phyloP scores from a whole-genome alignment of 2,888 invertebrate species.

The Cremastobaeus sp. region DNA sequence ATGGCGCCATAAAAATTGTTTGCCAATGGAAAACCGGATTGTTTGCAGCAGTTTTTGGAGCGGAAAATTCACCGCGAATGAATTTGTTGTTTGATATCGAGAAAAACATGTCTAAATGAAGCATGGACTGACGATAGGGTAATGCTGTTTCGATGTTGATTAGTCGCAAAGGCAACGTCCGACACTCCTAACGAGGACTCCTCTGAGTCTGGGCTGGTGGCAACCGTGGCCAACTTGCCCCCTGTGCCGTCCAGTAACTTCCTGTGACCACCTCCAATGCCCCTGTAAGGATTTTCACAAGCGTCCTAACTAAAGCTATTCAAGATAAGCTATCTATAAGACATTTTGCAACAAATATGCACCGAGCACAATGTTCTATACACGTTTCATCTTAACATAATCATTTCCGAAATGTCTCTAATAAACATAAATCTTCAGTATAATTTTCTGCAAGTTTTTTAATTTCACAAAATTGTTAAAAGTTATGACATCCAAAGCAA shows the following conservation, averaged over 20 bases:
- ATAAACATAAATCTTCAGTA: too few species aligned
- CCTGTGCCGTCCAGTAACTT: slow-evolving; percentile 78
- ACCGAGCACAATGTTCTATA: not conserved
- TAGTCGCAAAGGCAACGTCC: slow-evolving; percentile 71
- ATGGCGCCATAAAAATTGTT: not conserved
- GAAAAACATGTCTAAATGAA: slow-evolving; percentile 54
- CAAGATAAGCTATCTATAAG: slow-evolving; percentile 22
- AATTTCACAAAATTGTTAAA: too few species aligned
- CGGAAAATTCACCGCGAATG: too few species aligned
- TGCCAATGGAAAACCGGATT: too few species aligned
- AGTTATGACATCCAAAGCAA: too few species aligned
- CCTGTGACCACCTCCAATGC: slow-evolving; percentile 79
- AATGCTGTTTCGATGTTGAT: slow-evolving; percentile 80
- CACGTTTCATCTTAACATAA: too few species aligned
- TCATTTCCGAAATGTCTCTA: too few species aligned
- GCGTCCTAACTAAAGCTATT: slow-evolving; percentile 57
- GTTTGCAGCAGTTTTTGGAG: not conserved
- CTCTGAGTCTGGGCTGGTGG: slow-evolving; percentile 80
- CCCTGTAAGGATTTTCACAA: slow-evolving; percentile 77
- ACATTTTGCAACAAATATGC: too few species aligned
- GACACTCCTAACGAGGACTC: slow-evolving; percentile 75
- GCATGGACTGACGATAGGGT: slow-evolving; percentile 80
- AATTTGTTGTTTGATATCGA: slow-evolving; percentile 13
- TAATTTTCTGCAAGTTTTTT: too few species aligned
- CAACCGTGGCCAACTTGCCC: slow-evolving; percentile 80